Evolutionary conservation across 2,113 vertebrate genomes (phyloP).

Genomic region (Ptyas mucosa): DNA sequence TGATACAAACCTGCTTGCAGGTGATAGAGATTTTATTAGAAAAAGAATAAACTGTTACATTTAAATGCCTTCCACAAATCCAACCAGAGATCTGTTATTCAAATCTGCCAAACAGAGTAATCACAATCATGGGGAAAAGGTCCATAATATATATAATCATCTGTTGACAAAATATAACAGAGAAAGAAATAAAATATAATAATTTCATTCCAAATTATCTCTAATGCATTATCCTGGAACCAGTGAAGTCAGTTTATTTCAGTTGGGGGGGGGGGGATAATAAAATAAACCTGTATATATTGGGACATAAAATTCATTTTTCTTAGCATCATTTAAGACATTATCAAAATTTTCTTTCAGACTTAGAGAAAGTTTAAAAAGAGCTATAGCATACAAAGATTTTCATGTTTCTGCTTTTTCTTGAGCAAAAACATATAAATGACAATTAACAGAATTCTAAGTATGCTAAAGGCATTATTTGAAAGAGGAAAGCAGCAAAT

Average conservation of each 20-base stretch:
- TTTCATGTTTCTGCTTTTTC: background rate
- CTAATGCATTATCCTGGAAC: background rate
- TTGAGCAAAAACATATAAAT: background rate
- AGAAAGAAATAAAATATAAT: background rate
- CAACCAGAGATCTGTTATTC: background rate
- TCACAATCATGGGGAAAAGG: background rate
- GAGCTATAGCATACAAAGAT: background rate
- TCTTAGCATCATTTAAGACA: background rate
- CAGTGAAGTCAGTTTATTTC: background rate
- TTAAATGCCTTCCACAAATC: background rate
- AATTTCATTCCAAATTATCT: background rate
- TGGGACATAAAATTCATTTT: background rate
- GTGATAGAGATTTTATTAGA: background rate
- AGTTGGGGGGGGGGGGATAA: background rate
- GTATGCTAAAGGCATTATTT: background rate
- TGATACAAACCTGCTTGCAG: background rate
- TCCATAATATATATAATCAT: background rate
- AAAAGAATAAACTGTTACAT: background rate
- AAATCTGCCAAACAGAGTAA: background rate
- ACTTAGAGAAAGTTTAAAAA: background rate
- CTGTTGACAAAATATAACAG: background rate
- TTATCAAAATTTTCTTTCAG: background rate
- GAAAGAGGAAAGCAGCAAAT: background rate
- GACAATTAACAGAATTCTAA: background rate
- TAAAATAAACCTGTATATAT: background rate